Evolutionary conservation across 2,113 vertebrate genomes (phyloP), one percentile per base, ranked within the genome.

Genomic region (Ramphastos sulfuratus): DNA sequence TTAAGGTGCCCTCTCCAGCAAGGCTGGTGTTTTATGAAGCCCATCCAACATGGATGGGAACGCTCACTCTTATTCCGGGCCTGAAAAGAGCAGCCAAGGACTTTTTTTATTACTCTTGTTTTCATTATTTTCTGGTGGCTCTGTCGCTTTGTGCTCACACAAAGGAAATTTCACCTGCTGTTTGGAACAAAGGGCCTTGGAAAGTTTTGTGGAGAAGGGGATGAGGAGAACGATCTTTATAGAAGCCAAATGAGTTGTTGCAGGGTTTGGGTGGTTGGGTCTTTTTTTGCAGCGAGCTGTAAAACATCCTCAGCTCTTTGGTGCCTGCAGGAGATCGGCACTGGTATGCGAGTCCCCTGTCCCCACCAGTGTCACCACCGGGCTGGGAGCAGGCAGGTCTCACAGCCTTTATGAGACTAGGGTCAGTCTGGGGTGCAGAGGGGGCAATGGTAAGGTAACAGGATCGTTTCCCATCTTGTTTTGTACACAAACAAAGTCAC

Each of bases 91-190:
- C 85, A 89, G 55, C 25, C 48, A 2, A 87, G 72, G 44, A 46
- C 15, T 66, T 72, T 59, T 14, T 67, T 48, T 63, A 39, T 37
- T 52, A 25, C 19, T 48, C 75, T 93, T 92, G 75, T 91, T 96
- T 93, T 96, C 60, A 42, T 90, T 90, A 76, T 80, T 86, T 81
- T 52, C 72, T 72, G 35, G 30, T 86, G 48, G 33, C 30, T 78
- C 73, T 21, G 0, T 10, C 3, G 58, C 86, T 87, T 87, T 92
- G 92, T 87, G 64, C 58, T 77, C 25, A 31, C 71, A 82, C 84
- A 93, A 92, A 86, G 93, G 60, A 74, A 91, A 91, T 91, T 90
- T 93, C 93, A 94, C 88, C 94, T 95, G 78, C 95, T 95, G 90
- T 76, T 95, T 50, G 21, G 56, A 87, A 95, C 81, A 91, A 94